phyloP scores from a whole-genome alignment of 1,140 invertebrate genomes.

The Drosophila ohnishii region DNA sequence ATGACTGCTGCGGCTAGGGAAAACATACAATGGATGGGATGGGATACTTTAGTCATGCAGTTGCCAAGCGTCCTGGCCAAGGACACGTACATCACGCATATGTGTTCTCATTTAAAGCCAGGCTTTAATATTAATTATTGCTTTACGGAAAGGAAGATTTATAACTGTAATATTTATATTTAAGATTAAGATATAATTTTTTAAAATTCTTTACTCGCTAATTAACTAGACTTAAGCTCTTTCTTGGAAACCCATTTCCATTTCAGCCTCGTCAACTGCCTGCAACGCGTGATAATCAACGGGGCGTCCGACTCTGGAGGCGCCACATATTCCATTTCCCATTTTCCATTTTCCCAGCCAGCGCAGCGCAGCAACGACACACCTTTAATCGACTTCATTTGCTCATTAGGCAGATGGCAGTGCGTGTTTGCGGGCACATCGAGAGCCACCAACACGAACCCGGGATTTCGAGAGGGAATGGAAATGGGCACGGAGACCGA shows the following conservation, averaged over 20 bases:
- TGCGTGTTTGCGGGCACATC: slow-evolving; percentile 56
- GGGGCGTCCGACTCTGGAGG: background rate
- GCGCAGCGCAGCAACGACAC: slow-evolving; percentile 22
- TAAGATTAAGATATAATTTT: background rate
- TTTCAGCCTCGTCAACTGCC: background rate
- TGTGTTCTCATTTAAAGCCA: slow-evolving; percentile 31
- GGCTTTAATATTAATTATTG: slow-evolving; percentile 62
- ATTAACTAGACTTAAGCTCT: background rate
- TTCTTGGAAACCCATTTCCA: background rate
- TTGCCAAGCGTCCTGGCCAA: slow-evolving; percentile 42
- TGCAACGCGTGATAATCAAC: slow-evolving; percentile 25
- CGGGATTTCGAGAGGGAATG: slow-evolving; percentile 1
- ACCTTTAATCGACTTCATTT: slow-evolving; percentile 80
- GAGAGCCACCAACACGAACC: slow-evolving; percentile 8
- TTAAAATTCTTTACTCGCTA: background rate
- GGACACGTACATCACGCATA: slow-evolving; percentile 58
- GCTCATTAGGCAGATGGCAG: slow-evolving; percentile 73
- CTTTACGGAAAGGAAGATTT: slow-evolving; percentile 1
- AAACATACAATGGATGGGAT: slow-evolving; percentile 32
- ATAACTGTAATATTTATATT: background rate
- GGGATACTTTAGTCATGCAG: slow-evolving; percentile 34
- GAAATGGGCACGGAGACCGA: background rate
- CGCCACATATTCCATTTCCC: slow-evolving; percentile 20
- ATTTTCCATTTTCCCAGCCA: slow-evolving; percentile 17
- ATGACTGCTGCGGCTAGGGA: slow-evolving; percentile 36